Evolutionary conservation across 2,113 vertebrate genomes (phyloP).

Genomic region (Amblyornis subalaris): DNA sequence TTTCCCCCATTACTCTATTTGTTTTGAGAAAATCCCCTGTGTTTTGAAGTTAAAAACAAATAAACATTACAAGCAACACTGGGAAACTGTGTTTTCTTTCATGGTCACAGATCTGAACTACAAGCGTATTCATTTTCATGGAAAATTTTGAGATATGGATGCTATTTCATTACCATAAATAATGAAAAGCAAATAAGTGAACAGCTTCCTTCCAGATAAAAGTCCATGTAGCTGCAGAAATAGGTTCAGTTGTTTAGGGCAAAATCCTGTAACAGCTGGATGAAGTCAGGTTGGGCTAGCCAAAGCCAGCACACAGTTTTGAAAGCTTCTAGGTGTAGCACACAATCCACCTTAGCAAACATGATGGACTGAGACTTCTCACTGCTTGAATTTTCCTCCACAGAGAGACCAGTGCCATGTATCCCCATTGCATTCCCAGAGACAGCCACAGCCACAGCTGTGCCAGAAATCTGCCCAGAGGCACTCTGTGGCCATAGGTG

Average conservation of each 20-base stretch:
- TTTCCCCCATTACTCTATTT: constrained; percentile 29
- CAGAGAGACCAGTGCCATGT: rapidly evolving
- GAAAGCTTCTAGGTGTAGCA: neutral
- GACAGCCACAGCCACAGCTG: rapidly evolving
- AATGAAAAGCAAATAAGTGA: constrained; percentile 48
- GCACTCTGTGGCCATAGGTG: neutral
- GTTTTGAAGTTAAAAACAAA: constrained; percentile 61
- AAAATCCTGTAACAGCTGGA: neutral
- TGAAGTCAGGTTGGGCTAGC: neutral
- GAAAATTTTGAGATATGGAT: neutral
- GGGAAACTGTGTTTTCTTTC: constrained; percentile 49
- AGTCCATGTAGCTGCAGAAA: neutral
- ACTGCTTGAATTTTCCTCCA: neutral
- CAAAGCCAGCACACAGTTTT: neutral
- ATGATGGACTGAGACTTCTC: neutral
- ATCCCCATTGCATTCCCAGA: neutral
- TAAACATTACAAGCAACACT: constrained; percentile 48
- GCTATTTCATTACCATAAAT: constrained; percentile 46
- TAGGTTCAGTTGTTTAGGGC: neutral
- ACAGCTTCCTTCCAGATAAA: neutral
- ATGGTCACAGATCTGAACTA: neutral
- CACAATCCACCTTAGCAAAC: neutral
- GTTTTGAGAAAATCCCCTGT: constrained; percentile 52
- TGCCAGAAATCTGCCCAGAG: rapidly evolving
- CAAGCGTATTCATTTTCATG: neutral